Evolutionary conservation across 92 coral and sea anemone genomes (phyloP), one percentile per base, ranked within the genome.

Genomic region (Anthopleura xanthogrammica): DNA sequence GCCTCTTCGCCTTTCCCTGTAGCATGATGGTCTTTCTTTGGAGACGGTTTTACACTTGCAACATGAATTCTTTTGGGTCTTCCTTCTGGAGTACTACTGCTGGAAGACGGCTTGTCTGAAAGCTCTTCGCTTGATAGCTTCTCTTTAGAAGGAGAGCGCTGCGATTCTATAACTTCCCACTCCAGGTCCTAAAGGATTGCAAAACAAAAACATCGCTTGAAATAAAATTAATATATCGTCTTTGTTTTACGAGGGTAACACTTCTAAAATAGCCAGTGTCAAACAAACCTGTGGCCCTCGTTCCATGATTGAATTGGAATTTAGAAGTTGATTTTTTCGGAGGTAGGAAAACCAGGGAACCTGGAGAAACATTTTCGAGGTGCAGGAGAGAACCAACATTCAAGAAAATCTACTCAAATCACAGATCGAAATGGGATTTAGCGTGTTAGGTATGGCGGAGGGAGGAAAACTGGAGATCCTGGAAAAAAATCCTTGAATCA

Each of bases 161-260:
- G 92, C 20, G 78, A 90, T 17, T 92, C 92, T 60, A 93, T 83
- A 14, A 93, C 91, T 57, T 93, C 98, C 98, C 98, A 93, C 73
- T 93, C 98, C 24, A 83, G 88, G 71, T 93, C 98, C 98, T 93
- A 48, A 4, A 73, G 75, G 50, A 29, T 23, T 36, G 2, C n/a
- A 62, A 41, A 19, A 68, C 39, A 42, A 29, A 7, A 56, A 7
- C 10, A 17, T 7, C 17, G 22, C 3, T 5, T n/a, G 3, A 5
- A 9, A 41, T 0, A 1, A 0, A 75, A 0, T 39, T 0, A 5
- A 2, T 0, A 40, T 42, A 36, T 14, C 46, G 39, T 46, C 50
- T 20, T 16, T 36, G 43, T 22, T 29, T 72, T 62, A 5, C 50
- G 0, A 19, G 70, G 70, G 36, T 62, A 62, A 36, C 24, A 20